Evolutionary conservation across 2,113 vertebrate species (phyloP), one percentile per base, ranked within the genome.

Genomic region (Melanotaenia duboulayi): DNA sequence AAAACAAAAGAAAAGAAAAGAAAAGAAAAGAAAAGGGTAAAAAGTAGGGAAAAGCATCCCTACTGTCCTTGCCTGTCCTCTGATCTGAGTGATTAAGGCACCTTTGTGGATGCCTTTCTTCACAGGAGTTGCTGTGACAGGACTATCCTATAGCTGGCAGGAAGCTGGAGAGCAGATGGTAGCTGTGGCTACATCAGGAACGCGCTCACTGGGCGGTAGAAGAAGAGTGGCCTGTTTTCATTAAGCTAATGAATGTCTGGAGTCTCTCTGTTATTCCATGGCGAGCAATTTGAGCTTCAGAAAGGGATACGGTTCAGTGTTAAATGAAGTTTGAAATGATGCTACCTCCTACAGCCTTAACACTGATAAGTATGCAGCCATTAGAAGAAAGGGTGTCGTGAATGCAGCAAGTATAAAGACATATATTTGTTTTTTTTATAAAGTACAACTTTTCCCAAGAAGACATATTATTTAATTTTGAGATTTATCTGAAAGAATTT

Each of bases 171-270:
- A 93, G 88, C 94, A 94, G 94, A 95, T 95, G 94, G 94, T 62
- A 57, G 65, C 74, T 69, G 87, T 69, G 39, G 89, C 79, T 73
- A 82, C 70, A 74, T 73, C 49, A 55, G 72, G 77, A 89, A 78
- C 11, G 46, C 12, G 57, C 89, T 85, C 80, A 28, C 89, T 85
- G 90, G 89, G 93, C 74, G 85, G 85, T 78, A 82, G 89, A 86
- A 82, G 87, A 86, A 87, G 89, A 91, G 91, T 90, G 92, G 87
- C 91, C 90, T 90, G 90, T 93, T 94, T 94, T 94, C 90, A 94
- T 94, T 93, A 94, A 87, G 90, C 86, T 93, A 94, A 94, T 94
- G 93, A 93, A 93, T 92, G 93, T 94, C 92, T 91, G 89, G 92
- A 92, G 90, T 70, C 76, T 84, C 85, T 91, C 78, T 83, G 79